These are phyloP conservation scores for Drosophila colorata DNA, from an alignment of 2,888 invertebrate species.

Conservation along the genomic window DNA sequence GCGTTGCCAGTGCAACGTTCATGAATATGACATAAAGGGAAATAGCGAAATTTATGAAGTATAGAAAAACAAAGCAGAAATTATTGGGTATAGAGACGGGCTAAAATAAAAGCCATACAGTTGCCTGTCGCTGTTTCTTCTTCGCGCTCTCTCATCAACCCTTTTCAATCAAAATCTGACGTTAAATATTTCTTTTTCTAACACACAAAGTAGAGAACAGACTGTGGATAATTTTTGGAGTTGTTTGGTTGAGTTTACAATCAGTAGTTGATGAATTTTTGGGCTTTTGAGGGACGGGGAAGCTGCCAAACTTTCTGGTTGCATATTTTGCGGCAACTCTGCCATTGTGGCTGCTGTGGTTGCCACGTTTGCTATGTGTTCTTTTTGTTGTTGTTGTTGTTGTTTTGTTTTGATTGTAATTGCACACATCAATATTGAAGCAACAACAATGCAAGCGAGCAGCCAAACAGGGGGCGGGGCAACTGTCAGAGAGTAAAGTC, in stretches of 20 bases:
- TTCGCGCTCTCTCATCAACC: not conserved
- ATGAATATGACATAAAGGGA: too few relatives aligned
- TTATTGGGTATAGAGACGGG: too few relatives aligned
- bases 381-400: not conserved
- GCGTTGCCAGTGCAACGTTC: too few relatives aligned
- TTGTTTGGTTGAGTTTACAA: slow-evolving; percentile 17
- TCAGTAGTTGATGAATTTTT: slow-evolving; percentile 18
- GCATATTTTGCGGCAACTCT: slow-evolving; percentile 26
- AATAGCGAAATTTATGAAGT: too few relatives aligned
- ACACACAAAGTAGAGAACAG: not conserved
- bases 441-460: slow-evolving; percentile 29
- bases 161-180: not conserved
- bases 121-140: too few relatives aligned
- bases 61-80: too few relatives aligned
- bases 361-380: slow-evolving; percentile 9
- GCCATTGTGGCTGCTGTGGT: slow-evolving; percentile 24
- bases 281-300: not conserved
- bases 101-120: too few relatives aligned
- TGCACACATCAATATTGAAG: slow-evolving; percentile 62
- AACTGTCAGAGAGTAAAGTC: slow-evolving; percentile 24
- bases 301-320: slow-evolving; percentile 24
- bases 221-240: slow-evolving; percentile 12
- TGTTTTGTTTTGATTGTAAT: slow-evolving; percentile 41
- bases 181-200: not conserved
- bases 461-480: not conserved